phyloP scores from a whole-genome alignment of 2,888 invertebrate species.

The Pristionchus mayeri region DNA sequence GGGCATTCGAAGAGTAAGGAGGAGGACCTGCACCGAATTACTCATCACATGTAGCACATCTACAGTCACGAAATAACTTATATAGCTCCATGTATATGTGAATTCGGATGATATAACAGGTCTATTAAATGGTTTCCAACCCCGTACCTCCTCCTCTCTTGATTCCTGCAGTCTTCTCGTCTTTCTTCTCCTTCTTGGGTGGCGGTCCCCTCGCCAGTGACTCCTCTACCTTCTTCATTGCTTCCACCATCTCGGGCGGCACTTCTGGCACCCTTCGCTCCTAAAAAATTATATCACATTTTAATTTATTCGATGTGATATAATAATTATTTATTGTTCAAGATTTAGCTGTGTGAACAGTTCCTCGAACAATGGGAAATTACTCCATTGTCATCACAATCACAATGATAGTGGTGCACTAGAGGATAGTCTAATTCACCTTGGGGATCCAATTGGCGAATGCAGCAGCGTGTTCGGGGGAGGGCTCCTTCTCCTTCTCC shows the following conservation, averaged over 20 bases:
- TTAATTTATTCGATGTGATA: too few species aligned
- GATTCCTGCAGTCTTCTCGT: neutral
- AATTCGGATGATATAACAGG: too few species aligned
- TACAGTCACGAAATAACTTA: neutral
- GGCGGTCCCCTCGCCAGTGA: neutral
- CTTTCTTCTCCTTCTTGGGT: constrained; percentile 22
- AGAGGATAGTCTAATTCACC: neutral
- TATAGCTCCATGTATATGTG: neutral
- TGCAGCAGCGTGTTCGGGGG: constrained; percentile 1
- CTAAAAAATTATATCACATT: neutral
- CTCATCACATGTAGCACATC: neutral
- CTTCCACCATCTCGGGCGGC: constrained; percentile 2
- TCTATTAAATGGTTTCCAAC: neutral
- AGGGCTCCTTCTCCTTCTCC: constrained; percentile 43
- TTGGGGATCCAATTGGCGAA: constrained; percentile 47
- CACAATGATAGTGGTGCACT: too few species aligned
- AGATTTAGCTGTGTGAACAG: too few species aligned
- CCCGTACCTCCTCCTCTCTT: neutral
- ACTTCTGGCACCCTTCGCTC: constrained; percentile 6
- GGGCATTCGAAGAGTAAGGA: neutral
- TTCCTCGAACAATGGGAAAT: too few species aligned
- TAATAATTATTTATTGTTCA: too few species aligned
- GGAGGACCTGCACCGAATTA: neutral
- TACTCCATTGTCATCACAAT: too few species aligned
- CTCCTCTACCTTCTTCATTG: constrained; percentile 3